Conservation (phyloP, 2,888 invertebrate genomes). For the Meloe dianella region DNA sequence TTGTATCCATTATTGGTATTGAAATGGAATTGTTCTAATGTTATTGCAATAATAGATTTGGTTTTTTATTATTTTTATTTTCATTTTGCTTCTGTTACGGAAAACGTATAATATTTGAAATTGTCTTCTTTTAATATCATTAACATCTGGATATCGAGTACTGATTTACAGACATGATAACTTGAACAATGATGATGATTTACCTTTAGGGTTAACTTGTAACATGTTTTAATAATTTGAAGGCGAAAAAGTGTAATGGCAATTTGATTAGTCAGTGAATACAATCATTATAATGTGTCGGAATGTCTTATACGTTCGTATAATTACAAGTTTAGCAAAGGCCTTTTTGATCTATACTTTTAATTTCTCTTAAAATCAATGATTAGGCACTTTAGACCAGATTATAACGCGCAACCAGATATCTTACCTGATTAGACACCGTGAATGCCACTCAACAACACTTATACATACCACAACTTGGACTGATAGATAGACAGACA, state of each 20-base stretch:
- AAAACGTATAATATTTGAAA: background rate
- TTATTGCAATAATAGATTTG: background rate
- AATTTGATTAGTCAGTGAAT: conserved; percentile 43
- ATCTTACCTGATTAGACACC: conserved; percentile 52
- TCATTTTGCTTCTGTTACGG: background rate
- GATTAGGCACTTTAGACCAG: conserved; percentile 54
- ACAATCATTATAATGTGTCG: conserved; percentile 39
- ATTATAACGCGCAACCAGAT: conserved; percentile 41
- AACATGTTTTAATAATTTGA: background rate
- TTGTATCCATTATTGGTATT: conserved; percentile 2
- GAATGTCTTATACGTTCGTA: conserved; percentile 29
- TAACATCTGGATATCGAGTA: background rate
- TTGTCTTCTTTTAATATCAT: background rate
- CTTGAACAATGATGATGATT: background rate
- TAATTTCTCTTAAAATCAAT: conserved; percentile 59
- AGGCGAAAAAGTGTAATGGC: conserved; percentile 28
- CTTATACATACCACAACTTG: conserved; percentile 36
- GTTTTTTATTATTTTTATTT: background rate
- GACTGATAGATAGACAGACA: background rate
- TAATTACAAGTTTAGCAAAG: conserved; percentile 51
- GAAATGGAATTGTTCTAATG: background rate
- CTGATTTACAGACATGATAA: background rate
- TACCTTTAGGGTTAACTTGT: background rate
- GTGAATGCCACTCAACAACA: conserved; percentile 48
- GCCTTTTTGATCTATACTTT: conserved; percentile 49